phyloP scores from a whole-genome alignment of 2,797 vertebrate species.

The Varecia variegata region DNA sequence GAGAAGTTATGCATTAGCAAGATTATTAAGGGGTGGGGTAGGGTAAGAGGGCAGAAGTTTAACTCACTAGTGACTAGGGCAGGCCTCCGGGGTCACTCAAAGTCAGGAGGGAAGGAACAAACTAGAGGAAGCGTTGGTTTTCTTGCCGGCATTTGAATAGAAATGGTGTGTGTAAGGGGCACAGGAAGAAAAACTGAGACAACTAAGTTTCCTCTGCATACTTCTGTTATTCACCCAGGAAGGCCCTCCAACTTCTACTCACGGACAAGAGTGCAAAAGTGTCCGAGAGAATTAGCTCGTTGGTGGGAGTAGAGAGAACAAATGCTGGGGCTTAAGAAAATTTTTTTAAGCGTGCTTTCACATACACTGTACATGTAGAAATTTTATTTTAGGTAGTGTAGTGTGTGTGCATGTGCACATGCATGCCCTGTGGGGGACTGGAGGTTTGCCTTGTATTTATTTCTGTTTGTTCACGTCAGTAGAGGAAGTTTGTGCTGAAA shows the following conservation, averaged over 20 bases:
- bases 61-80: not conserved
- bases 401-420: not conserved
- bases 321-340: not conserved
- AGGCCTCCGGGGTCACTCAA: not conserved
- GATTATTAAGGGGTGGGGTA: conserved; percentile 33
- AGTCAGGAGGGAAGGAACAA: not conserved
- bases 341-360: not conserved
- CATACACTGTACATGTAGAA: not conserved
- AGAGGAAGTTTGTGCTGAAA: not conserved
- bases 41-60: conserved; percentile 4
- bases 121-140: not conserved
- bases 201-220: fast-evolving
- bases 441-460: not conserved
- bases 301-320: not conserved
- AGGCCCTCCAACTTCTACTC: not conserved
- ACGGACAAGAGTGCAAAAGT: not conserved
- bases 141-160: not conserved
- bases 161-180: not conserved
- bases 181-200: not conserved
- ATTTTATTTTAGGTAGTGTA: not conserved
- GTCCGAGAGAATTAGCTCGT: not conserved
- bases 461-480: not conserved
- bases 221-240: not conserved
- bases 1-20: conserved; percentile 62
- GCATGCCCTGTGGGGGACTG: no score